Evolutionary conservation across 2,113 vertebrate species (phyloP), one percentile per base, ranked within the genome.

Genomic region (Melanocharis versteri): DNA sequence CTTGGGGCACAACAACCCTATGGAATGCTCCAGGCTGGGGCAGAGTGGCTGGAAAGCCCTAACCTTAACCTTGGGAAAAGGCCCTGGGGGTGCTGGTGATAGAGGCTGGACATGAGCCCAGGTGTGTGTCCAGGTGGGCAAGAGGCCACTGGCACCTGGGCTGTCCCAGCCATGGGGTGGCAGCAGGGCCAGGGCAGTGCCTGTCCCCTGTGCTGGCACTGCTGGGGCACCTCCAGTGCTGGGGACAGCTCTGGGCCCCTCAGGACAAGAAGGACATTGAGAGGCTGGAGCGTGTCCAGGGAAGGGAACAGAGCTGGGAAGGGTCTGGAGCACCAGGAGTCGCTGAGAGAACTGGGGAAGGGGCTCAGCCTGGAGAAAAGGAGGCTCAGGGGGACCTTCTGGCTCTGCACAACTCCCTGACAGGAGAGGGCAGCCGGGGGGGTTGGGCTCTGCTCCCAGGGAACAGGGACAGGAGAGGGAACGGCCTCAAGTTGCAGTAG

Each of bases 401-500:
- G 45, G n/a, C 48, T 70, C 66, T 70, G 47, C 66, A 69, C 66
- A 72, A 19, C 3, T 26, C 50, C 51, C 51, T 56, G 70, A 8
- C 51, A 73, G 70, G 70, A 56, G 39, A 7, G 51, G 51, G 31
- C 31, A 56, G 18, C 39, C 1, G 4, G 31, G 40, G 16, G 39
- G 51, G 16, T 72, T 1, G 3, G 51, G 39, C 51, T 72, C 31
- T 72, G 70, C 39, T 72, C 7, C 4, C 39, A 56, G 70, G 39
- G 23, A 56, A 27, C 17, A 73, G 39, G 24, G 51, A 56, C 39
- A 56, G 40, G 42, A 45, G 71, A 35, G 40, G 53, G 11, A 75
- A 22, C 0, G 3, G 23, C 37, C 47, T 51, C 35, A n/a, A 1
- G 30, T 2, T 78, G 24, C 15, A 12, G 4, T 13, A 48, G 20